These are phyloP conservation scores for Pardosa pseudoannulata DNA, from an alignment of 2,888 invertebrate genomes.

Conservation along the genomic window DNA sequence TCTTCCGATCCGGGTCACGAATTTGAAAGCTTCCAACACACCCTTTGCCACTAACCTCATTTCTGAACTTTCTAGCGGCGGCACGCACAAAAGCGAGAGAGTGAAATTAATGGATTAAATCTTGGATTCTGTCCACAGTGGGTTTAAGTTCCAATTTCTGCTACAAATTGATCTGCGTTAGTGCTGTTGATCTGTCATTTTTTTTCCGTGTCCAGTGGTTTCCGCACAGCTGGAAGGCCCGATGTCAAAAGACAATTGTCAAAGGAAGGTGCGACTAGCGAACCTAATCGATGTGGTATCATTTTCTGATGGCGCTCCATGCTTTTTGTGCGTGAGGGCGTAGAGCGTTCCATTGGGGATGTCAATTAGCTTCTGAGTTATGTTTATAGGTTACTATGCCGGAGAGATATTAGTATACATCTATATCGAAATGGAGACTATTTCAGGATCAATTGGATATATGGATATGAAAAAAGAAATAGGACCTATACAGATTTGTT, in stretches of 20 bases:
- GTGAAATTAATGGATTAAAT: slow-evolving; percentile 4
- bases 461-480: no score
- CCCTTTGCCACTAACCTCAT: slow-evolving; percentile 3
- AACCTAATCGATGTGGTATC: background rate
- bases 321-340: background rate
- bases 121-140: background rate
- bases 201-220: background rate
- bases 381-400: background rate
- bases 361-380: background rate
- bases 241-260: no score
- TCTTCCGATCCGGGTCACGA: background rate
- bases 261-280: background rate
- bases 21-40: background rate
- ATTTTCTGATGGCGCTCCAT: background rate
- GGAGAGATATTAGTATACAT: no score
- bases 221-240: no score
- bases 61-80: background rate
- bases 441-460: no score
- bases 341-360: no score
- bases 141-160: background rate
- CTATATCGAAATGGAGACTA: no score
- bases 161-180: background rate
- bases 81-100: background rate
- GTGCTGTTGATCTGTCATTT: background rate
- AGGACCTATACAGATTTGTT: no score